A percentile compares a stretch with the other conserved stretches of the same genome.
Conservation (phyloP, 2,888 invertebrate genomes). For the Phaedon cochleariae region DNA sequence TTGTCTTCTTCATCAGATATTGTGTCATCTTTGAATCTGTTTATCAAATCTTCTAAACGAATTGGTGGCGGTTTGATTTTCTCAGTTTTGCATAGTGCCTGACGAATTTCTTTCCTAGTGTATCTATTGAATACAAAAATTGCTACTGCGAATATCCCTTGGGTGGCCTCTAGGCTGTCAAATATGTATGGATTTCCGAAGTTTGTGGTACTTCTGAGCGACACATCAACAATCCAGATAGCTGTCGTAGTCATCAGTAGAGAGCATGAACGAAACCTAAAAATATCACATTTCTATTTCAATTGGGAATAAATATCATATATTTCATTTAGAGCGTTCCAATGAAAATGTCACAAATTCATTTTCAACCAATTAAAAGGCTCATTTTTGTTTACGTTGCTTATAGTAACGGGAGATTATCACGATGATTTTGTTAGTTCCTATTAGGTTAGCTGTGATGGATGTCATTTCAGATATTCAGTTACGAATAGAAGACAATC, state of each 20-base stretch:
- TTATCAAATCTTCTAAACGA: not conserved
- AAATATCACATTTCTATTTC: not conserved
- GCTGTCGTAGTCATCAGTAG: slow-evolving; percentile 24
- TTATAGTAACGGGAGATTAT: too few species aligned
- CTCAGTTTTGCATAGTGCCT: slow-evolving; percentile 25
- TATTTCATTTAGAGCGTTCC: too few species aligned
- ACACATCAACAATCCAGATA: slow-evolving; percentile 36
- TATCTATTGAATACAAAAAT: slow-evolving; percentile 42
- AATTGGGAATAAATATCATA: too few species aligned
- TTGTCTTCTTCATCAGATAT: not conserved
- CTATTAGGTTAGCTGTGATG: too few species aligned
- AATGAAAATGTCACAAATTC: too few species aligned
- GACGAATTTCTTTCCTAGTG: slow-evolving; percentile 33
- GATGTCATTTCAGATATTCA: too few species aligned
- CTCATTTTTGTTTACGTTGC: too few species aligned
- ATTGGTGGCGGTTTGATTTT: not conserved
- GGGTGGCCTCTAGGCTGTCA: slow-evolving; percentile 37
- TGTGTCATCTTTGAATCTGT: not conserved
- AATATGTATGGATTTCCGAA: slow-evolving; percentile 26
- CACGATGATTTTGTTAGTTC: too few species aligned
- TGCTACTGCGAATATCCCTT: slow-evolving; percentile 38
- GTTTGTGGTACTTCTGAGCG: slow-evolving; percentile 6
- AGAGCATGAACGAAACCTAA: slow-evolving; percentile 12
- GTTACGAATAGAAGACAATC: too few species aligned
- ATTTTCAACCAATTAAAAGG: too few species aligned